These are phyloP conservation scores for Cynopterus brachyotis DNA, from an alignment of 2,113 vertebrate genomes.

Conservation along the genomic window DNA sequence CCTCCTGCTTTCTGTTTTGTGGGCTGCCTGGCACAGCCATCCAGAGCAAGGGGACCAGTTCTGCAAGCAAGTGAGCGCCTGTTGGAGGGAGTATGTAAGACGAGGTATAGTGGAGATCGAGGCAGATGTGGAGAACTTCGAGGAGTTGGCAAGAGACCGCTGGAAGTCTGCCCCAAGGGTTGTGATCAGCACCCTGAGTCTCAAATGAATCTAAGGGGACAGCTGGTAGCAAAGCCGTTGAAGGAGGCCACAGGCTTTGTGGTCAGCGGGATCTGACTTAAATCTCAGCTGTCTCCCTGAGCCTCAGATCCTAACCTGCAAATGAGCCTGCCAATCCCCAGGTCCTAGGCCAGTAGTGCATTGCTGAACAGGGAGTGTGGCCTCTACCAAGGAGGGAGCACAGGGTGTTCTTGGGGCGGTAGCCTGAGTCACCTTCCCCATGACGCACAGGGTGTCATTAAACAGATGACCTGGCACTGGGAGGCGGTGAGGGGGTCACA, in stretches of 20 bases:
- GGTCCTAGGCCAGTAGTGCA: neutral
- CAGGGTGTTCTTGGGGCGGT: neutral
- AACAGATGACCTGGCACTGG: fast-evolving
- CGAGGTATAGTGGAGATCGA: neutral
- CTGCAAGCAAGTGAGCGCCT: neutral
- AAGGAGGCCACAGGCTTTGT: neutral
- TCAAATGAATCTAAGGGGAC: neutral
- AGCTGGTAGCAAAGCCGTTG: fast-evolving
- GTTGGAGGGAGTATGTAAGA: neutral
- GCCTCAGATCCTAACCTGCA: neutral
- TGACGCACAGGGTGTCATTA: neutral
- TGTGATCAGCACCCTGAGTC: neutral
- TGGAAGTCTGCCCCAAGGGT: neutral
- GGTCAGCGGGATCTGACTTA: neutral
- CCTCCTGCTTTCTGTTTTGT: too few species aligned
- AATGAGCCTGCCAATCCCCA: neutral
- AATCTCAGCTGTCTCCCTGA: fast-evolving
- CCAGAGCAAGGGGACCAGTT: neutral
- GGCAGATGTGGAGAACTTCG: too few species aligned
- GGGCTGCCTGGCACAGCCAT: neutral
- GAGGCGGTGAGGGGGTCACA: fast-evolving
- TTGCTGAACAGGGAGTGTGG: fast-evolving
- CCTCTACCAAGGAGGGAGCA: neutral
- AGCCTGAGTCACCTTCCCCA: neutral
- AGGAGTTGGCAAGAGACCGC: neutral